phyloP scores from a whole-genome alignment of 1,140 invertebrate genomes.

The Pogonognathellus flavescens region DNA sequence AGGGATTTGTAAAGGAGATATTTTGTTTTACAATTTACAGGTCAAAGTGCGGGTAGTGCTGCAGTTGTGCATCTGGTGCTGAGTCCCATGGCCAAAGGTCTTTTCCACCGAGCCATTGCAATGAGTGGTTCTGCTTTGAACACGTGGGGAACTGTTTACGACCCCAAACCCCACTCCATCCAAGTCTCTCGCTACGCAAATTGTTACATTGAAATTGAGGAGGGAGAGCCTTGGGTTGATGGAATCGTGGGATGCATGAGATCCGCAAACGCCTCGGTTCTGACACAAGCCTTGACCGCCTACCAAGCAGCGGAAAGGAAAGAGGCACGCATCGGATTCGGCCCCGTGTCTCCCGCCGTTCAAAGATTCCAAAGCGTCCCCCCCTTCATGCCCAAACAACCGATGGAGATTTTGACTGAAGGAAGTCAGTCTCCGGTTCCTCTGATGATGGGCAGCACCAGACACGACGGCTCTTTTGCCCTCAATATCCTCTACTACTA shows the following conservation, averaged over 20 bases:
- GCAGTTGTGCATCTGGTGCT: slow-evolving; percentile 52
- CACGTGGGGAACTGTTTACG: slow-evolving; percentile 9
- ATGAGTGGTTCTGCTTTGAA: slow-evolving; percentile 23
- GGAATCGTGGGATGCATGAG: slow-evolving; percentile 27
- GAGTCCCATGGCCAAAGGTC: slow-evolving; percentile 48
- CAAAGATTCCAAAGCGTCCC: slow-evolving; percentile 16
- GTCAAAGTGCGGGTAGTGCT: slow-evolving; percentile 61
- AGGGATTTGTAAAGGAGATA: too few species aligned
- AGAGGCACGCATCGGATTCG: slow-evolving; percentile 53
- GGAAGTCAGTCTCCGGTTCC: slow-evolving; percentile 53
- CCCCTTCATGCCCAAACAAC: slow-evolving; percentile 30
- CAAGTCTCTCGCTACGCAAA: not conserved
- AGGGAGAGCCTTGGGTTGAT: not conserved
- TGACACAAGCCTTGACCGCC: not conserved
- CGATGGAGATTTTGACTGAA: slow-evolving; percentile 9
- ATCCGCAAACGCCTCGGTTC: not conserved
- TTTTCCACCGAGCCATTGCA: slow-evolving; percentile 53
- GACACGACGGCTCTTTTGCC: slow-evolving; percentile 59
- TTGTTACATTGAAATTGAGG: slow-evolving; percentile 10
- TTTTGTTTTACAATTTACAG: too few species aligned
- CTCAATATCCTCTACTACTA: slow-evolving; percentile 54
- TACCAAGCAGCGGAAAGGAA: slow-evolving; percentile 44
- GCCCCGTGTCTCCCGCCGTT: slow-evolving; percentile 40
- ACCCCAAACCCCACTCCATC: not conserved
- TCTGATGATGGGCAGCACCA: slow-evolving; percentile 52